Conservation (phyloP, 2,113 vertebrate species). For the Campylorhamphus procurvoides region DNA sequence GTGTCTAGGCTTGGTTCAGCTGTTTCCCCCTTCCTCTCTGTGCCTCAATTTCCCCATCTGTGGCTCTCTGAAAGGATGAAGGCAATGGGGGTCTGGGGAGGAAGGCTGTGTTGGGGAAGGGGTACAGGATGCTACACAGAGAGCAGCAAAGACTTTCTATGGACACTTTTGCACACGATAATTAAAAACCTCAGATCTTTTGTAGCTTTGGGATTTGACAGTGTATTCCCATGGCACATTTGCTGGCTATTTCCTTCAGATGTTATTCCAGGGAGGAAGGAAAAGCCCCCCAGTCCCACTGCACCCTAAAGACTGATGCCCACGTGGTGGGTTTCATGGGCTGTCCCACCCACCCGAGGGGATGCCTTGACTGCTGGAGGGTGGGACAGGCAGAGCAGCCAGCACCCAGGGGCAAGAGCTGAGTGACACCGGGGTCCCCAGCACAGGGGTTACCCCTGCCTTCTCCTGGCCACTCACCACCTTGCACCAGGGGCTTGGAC, state of each 20-base stretch:
- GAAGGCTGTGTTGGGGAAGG: background rate
- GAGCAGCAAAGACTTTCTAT: background rate
- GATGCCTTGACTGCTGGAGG: background rate
- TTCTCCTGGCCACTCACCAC: background rate
- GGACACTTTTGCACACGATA: background rate
- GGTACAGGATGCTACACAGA: background rate
- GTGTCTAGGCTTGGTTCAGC: background rate
- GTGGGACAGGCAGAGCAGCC: background rate
- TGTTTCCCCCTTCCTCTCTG: background rate
- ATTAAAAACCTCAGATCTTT: background rate
- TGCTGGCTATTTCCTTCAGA: background rate
- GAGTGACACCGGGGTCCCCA: background rate
- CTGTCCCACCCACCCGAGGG: background rate
- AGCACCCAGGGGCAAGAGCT: background rate
- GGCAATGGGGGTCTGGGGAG: rapidly evolving
- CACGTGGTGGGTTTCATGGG: background rate
- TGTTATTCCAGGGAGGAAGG: background rate
- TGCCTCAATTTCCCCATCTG: background rate
- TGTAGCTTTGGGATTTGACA: background rate
- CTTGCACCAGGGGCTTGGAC: background rate
- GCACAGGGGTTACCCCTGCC: background rate
- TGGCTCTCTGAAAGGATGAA: background rate
- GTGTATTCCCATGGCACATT: background rate
- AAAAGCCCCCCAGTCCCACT: background rate
- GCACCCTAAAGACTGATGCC: background rate